Evolutionary conservation across 1,140 invertebrate genomes (phyloP), one percentile per base, ranked within the genome.

Genomic region (Pararge aegeria): DNA sequence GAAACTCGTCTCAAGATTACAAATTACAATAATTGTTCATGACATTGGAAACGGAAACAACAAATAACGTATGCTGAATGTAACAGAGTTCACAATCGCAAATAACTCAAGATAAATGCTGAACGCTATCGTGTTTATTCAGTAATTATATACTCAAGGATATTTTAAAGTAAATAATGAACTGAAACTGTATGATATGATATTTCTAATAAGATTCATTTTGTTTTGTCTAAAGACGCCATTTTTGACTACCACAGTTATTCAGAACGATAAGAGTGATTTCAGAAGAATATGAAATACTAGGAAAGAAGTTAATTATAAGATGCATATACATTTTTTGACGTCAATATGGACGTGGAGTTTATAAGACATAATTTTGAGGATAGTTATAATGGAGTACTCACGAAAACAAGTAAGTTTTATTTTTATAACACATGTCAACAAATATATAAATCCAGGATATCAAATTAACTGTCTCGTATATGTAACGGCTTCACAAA

Each of bases 381-480:
- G 70, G 78, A 85, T 51, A 73, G 75, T 18, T 54, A 73, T 19
- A 67, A 77, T 55, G 82, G 80, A 15, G 71, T 85, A 21, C 73
- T 84, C 42, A 78, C 78, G 1, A 83, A 80, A 55, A 68, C 66
- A 49, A 78, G 84, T 87, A 48, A 83, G 84, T 77, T 27, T 44
- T 5, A 42, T 3, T 16, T 5, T 3, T 5, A 1, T 16, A n/a
- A 42, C 15, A 15, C 16, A 42, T 16, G 24, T 27, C 7, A 27
- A 7, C 3, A 27, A n/a, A n/a, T n/a, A n/a, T n/a, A n/a, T n/a
- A n/a, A n/a, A n/a, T n/a, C n/a, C n/a, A n/a, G n/a, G n/a, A n/a
- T n/a, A n/a, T n/a, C n/a, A n/a, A n/a, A n/a, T n/a, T n/a, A n/a
- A n/a, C n/a, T n/a, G n/a, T n/a, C n/a, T n/a, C n/a, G n/a, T n/a